Evolutionary conservation across 1,140 invertebrate genomes (phyloP).

Genomic region (Bombus superbus): DNA sequence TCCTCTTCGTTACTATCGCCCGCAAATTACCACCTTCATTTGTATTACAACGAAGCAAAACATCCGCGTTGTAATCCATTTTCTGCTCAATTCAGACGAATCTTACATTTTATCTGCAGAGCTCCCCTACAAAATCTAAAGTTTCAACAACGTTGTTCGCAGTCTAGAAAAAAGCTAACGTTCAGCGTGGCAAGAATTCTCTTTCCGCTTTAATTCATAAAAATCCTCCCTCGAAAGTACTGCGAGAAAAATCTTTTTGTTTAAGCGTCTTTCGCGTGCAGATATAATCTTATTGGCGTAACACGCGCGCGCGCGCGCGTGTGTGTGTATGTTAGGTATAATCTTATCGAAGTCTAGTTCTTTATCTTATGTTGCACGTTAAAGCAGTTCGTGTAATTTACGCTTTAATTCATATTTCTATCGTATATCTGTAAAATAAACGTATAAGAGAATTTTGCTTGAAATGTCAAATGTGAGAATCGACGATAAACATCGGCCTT

Average conservation of each 20-base stretch:
- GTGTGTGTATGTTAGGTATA: background rate
- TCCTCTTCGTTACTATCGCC: background rate
- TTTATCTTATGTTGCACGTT: background rate
- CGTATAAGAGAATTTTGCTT: background rate
- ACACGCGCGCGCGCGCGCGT: too few species aligned
- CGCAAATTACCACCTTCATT: background rate
- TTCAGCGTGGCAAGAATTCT: too few species aligned
- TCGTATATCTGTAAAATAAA: too few species aligned
- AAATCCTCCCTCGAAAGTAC: background rate
- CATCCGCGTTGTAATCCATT: background rate
- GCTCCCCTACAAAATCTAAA: too few species aligned
- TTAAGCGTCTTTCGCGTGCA: background rate
- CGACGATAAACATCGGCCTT: background rate
- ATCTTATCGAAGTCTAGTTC: background rate
- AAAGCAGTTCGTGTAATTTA: background rate
- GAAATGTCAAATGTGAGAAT: background rate
- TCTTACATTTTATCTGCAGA: background rate
- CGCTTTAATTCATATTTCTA: background rate
- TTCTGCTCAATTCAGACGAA: background rate
- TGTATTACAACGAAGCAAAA: background rate
- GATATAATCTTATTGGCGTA: too few species aligned
- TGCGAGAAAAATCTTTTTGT: background rate
- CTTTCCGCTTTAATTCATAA: background rate
- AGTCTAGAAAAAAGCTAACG: too few species aligned
- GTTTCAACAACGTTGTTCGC: too few species aligned